Percentiles rank a stretch among this genome's conserved stretches.
Evolutionary conservation across 1,140 invertebrate genomes (phyloP).

Genomic region (Philaenus spumarius): DNA sequence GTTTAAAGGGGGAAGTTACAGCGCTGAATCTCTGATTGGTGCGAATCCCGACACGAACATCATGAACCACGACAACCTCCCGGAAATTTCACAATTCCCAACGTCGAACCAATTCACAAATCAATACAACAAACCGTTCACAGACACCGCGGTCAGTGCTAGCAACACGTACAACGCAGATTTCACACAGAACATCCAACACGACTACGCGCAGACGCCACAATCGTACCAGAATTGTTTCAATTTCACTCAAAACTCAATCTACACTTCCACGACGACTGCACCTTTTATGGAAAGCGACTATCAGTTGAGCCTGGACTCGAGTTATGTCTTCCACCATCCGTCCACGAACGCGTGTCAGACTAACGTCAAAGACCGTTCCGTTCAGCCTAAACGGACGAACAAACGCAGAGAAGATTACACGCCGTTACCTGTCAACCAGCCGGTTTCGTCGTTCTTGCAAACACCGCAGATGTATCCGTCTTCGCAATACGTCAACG

Average conservation of each 20-base stretch:
- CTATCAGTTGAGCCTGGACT: slow-evolving; percentile 3
- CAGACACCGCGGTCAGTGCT: slow-evolving; percentile 33
- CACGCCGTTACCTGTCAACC: background rate
- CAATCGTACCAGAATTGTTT: slow-evolving; percentile 22
- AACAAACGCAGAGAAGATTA: slow-evolving; percentile 5
- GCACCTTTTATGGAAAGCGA: background rate
- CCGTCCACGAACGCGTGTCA: slow-evolving; percentile 1
- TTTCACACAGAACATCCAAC: slow-evolving; percentile 6
- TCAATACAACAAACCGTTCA: slow-evolving; percentile 38
- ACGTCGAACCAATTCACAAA: slow-evolving; percentile 4
- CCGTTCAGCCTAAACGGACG: background rate
- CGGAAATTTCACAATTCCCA: slow-evolving; percentile 31
- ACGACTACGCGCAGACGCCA: slow-evolving; percentile 2
- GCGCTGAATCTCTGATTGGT: slow-evolving; percentile 50
- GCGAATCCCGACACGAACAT: slow-evolving; percentile 32
- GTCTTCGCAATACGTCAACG: background rate
- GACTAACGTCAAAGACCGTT: background rate
- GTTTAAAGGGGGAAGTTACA: slow-evolving; percentile 45
- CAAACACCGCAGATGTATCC: background rate
- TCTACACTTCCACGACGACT: background rate
- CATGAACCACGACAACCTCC: slow-evolving; percentile 35
- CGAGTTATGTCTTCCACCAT: background rate
- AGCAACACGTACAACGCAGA: slow-evolving; percentile 23
- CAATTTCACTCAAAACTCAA: slow-evolving; percentile 4
- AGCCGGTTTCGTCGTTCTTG: background rate